Evolutionary conservation across 2,113 vertebrate genomes (phyloP).

Genomic region (Ursus arctos): DNA sequence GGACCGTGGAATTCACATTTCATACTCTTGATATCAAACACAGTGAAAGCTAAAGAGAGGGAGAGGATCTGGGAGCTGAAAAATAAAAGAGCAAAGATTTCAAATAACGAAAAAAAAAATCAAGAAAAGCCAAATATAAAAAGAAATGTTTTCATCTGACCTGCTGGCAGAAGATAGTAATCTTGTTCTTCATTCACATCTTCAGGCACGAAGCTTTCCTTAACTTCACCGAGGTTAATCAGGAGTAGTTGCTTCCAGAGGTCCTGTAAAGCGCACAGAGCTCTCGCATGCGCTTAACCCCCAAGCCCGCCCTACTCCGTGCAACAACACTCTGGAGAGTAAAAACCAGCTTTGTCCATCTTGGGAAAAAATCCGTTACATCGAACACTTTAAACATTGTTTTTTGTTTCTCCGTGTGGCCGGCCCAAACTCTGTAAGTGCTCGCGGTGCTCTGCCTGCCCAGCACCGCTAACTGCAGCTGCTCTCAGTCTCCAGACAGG

Average conservation of each 20-base stretch:
- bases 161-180: slow-evolving; percentile 97
- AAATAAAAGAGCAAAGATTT: slow-evolving; percentile 95
- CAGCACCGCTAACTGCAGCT: slow-evolving; percentile 88
- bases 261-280: slow-evolving; percentile 99
- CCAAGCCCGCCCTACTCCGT: slow-evolving; percentile 92
- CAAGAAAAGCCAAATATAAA: slow-evolving; percentile 94
- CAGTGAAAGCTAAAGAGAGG: slow-evolving; percentile 92
- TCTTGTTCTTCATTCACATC: slow-evolving; percentile 95
- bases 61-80: slow-evolving; percentile 94
- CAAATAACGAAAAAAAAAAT: slow-evolving; percentile 94
- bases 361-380: slow-evolving; percentile 88
- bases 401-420: slow-evolving; percentile 87
- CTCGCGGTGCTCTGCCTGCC: slow-evolving; percentile 87
- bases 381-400: slow-evolving; percentile 86
- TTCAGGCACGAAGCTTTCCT: slow-evolving; percentile 91
- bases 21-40: slow-evolving; percentile 90
- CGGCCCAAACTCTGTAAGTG: slow-evolving; percentile 85
- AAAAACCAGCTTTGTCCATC: slow-evolving; percentile 90
- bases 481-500: slow-evolving; percentile 89
- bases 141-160: slow-evolving; percentile 98
- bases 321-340: slow-evolving; percentile 88
- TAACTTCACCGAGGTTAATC: slow-evolving; percentile 90
- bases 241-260: slow-evolving; percentile 91
- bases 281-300: slow-evolving; percentile 96
- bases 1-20: slow-evolving; percentile 88